Evolutionary conservation across 2,888 invertebrate genomes (phyloP), one percentile per base, ranked within the genome.

Genomic region (Acanthococcus lagerstroemiae): DNA sequence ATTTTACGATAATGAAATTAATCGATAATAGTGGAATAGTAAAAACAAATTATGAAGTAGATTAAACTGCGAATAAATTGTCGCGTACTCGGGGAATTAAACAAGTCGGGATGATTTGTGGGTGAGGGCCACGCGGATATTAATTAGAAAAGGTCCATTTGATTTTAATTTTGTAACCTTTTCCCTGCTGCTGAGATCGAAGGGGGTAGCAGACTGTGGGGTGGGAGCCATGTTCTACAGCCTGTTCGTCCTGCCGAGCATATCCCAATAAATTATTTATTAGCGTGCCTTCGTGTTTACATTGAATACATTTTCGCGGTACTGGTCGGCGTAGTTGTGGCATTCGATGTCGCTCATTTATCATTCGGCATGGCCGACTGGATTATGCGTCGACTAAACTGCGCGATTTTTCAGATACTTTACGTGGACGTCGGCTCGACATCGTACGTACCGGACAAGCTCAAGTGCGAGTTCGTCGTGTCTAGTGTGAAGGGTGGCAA

Each of bases 371-470:
- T n/a, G n/a, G n/a, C n/a, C n/a, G n/a, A n/a, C n/a, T n/a, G n/a
- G n/a, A n/a, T n/a, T n/a, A n/a, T n/a, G n/a, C n/a, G n/a, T n/a
- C n/a, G n/a, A n/a, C n/a, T n/a, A n/a, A n/a, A n/a, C n/a, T n/a
- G n/a, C n/a, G n/a, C n/a, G n/a, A n/a, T n/a, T n/a, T n/a, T n/a
- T 37, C 76, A 87, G 86, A 84, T 87, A 70, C 75, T 86, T 70
- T 85, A 84, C 76, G 86, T 87, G 73, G 86, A 87, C 74, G 84
- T 85, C 74, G 84, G 86, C 73, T 87, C 87, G 0, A 84, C 86
- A 70, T 84, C 83, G 72, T 87, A 86, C 78, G 84, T 87, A 72
- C 83, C 85, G 72, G 82, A 85, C 70, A 84, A 85, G 70, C 83
- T 84, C 56, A 83, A 85, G 66, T 89, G 89, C 75, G 86, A 88